Percentiles rank a stretch among this genome's conserved stretches.
Conservation (phyloP, 2,888 invertebrate species). For the Meganola albula region DNA sequence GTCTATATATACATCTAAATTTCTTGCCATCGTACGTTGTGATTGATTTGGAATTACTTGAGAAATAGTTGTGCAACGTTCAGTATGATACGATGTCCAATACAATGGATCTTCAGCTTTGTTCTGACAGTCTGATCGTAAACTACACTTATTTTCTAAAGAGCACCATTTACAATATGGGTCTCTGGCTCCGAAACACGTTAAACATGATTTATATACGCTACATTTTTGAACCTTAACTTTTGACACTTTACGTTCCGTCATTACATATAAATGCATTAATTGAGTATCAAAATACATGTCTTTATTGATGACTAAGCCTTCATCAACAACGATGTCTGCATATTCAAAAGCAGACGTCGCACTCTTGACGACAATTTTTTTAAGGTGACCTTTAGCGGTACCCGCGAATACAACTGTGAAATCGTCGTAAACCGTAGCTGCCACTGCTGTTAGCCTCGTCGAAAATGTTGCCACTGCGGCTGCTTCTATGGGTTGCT, state of each 20-base stretch:
- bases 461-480: conserved; percentile 91
- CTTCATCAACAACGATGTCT: conserved; percentile 89
- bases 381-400: conserved; percentile 92
- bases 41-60: conserved; percentile 93
- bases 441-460: conserved; percentile 93
- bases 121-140: conserved; percentile 93
- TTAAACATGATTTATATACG: conserved; percentile 92
- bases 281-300: conserved; percentile 93
- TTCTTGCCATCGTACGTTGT: conserved; percentile 94
- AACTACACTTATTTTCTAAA: conserved; percentile 95
- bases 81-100: conserved; percentile 98
- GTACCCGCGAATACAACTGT: conserved; percentile 99
- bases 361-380: conserved; percentile 94
- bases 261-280: conserved; percentile 96
- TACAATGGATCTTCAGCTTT: conserved; percentile 94
- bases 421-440: conserved; percentile 96
- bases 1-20: conserved; percentile 94
- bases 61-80: conserved; percentile 97
- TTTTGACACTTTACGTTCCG: conserved; percentile 93
- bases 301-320: conserved; percentile 90
- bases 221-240: conserved; percentile 96
- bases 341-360: conserved; percentile 93
- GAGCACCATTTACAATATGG: conserved; percentile 99
- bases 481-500: conserved; percentile 90
- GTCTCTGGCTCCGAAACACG: conserved; percentile 95